Percentiles rank a stretch among this genome's conserved stretches.
phyloP scores from a whole-genome alignment of 2,113 vertebrate species.

The Tachysurus fulvidraco region DNA sequence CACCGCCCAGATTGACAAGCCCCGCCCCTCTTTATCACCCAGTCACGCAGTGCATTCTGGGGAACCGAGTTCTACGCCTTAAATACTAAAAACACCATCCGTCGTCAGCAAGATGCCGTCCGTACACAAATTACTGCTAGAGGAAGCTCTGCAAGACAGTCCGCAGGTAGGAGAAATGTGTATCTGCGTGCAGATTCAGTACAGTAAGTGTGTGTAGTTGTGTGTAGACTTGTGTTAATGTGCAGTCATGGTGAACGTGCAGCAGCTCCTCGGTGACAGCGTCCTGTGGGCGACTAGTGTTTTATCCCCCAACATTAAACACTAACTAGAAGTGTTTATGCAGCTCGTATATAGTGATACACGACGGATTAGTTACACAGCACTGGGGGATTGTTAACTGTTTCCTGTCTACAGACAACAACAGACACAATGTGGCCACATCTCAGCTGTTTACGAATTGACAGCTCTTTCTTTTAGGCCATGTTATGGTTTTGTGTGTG shows the following conservation, averaged over 20 bases:
- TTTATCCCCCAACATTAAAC: too few species aligned
- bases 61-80: constrained; percentile 65
- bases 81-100: constrained; percentile 64
- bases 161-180: constrained; percentile 82
- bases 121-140: constrained; percentile 91
- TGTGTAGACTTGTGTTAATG: background rate
- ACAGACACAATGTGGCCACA: background rate
- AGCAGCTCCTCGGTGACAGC: background rate
- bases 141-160: constrained; percentile 94
- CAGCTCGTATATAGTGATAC: background rate
- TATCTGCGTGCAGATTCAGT: background rate
- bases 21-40: background rate
- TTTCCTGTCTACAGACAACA: background rate
- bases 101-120: constrained; percentile 84
- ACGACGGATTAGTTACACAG: background rate
- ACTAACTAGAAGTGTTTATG: background rate
- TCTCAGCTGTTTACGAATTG: constrained; percentile 19
- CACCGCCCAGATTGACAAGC: background rate
- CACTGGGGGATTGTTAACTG: background rate
- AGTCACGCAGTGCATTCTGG: constrained; percentile 58
- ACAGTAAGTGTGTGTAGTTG: background rate
- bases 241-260: background rate
- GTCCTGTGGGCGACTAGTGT: background rate
- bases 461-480: background rate
- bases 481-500: background rate